Conservation (phyloP, 2,113 vertebrate genomes). For the Chloropsis hardwickii region DNA sequence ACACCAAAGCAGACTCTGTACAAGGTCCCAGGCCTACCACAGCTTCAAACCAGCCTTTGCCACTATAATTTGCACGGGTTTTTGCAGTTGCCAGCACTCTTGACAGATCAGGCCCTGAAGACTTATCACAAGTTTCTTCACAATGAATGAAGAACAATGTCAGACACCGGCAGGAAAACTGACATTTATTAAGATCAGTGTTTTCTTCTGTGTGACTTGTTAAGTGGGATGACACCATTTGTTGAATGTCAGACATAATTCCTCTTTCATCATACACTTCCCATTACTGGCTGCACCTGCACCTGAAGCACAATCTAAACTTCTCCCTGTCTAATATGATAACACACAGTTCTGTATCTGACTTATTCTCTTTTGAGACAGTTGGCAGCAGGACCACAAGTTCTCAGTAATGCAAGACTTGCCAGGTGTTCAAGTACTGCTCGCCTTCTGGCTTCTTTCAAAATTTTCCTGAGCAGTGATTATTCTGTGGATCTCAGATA, state of each 20-base stretch:
- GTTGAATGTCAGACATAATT: background rate
- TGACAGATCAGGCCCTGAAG: background rate
- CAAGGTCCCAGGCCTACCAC: background rate
- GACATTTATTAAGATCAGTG: background rate
- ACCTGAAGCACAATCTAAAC: background rate
- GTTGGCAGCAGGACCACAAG: background rate
- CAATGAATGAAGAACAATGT: background rate
- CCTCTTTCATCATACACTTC: background rate
- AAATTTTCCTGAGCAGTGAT: background rate
- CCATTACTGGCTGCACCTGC: background rate
- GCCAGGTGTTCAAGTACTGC: background rate
- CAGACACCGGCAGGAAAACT: background rate
- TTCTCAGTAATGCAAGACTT: background rate
- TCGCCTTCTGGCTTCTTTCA: background rate
- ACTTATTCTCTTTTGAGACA: background rate
- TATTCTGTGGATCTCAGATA: background rate
- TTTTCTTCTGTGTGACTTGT: background rate
- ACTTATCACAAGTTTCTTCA: background rate
- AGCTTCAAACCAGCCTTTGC: background rate
- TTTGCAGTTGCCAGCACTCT: background rate
- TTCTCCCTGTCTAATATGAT: background rate
- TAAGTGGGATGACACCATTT: background rate
- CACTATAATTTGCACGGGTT: background rate
- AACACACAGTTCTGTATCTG: background rate
- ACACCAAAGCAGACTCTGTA: background rate